Evolutionary conservation across 2,113 vertebrate species (phyloP), one percentile per base, ranked within the genome.

Genomic region (Ochotona princeps): DNA sequence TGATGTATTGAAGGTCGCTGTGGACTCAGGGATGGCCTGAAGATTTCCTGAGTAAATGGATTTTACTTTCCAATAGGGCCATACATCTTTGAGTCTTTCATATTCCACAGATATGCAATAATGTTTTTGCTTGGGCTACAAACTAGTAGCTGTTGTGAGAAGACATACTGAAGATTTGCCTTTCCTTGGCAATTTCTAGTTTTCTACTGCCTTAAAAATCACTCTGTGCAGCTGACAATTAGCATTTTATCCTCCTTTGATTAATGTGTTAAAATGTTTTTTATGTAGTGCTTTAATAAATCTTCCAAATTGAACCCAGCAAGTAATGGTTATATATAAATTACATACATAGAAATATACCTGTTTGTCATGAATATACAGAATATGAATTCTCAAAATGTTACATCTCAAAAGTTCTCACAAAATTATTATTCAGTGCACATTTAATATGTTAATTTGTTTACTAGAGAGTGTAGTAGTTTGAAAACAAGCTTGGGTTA

Each of bases 181-280:
- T 91, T 69, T 61, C 38, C 88, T 74, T 73, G 65, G 47, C 80
- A 81, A 38, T 89, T 83, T 83, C 17, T 23, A 72, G 9, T 67
- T 92, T 92, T 90, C 44, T 74, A 35, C 44, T 83, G 20, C 30
- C 49, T 83, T 75, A 61, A 76, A 93, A 73, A 26, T 90, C 87
- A 83, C 12, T 1, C 10, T 78, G 7, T 69, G 51, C 63, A 63
- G 21, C 28, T 73, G 25, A 74, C 67, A 35, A 73, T 49, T 82
- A 93, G 86, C 25, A 74, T 54, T 83, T 85, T 79, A 73, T 91
- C 10, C 57, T 85, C 66, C 82, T 91, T 93, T 85, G 35, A 67
- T 91, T 81, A 60, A 30, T 85, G 9, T 69, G 81, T 54, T 73
- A 72, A 69, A 91, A 73, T 20, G 60, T 25, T 57, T 86, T 90